A percentile compares a stretch with the other conserved stretches of the same genome.
Evolutionary conservation across 2,888 invertebrate genomes (phyloP).

Genomic region (Athalia circularis): DNA sequence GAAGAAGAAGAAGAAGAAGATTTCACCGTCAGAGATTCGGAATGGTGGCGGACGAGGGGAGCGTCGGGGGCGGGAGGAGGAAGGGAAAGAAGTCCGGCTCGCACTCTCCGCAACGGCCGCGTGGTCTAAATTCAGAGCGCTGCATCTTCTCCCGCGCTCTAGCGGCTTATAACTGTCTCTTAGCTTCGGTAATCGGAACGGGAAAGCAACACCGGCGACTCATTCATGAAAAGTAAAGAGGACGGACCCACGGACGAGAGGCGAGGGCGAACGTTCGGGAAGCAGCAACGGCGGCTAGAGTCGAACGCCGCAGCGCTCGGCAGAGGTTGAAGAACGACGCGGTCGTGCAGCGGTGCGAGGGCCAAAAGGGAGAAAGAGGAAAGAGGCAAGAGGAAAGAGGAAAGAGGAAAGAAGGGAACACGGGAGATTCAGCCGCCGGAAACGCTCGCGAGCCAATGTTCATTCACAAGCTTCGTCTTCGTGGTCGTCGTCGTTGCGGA

Average conservation of each 20-base stretch:
- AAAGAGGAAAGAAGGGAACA: conserved; percentile 29
- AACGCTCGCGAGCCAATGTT: conserved; percentile 72
- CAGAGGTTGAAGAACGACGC: conserved; percentile 46
- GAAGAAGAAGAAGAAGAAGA: conserved; percentile 44
- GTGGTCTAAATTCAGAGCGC: conserved; percentile 41
- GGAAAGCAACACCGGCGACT: conserved; percentile 54
- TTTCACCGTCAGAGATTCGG: conserved; percentile 40
- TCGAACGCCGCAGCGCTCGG: not conserved
- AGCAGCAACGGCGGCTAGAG: conserved; percentile 33
- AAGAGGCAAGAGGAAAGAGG: conserved; percentile 33
- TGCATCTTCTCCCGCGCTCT: conserved; percentile 29
- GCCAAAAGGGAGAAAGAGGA: conserved; percentile 50
- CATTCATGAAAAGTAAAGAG: conserved; percentile 70
- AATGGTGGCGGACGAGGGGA: not conserved
- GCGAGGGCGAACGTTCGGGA: conserved; percentile 44
- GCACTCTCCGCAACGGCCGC: not conserved
- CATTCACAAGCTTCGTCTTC: conserved; percentile 69
- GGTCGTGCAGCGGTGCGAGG: conserved; percentile 49
- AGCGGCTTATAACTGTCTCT: conserved; percentile 61
- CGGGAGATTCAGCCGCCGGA: conserved; percentile 66
- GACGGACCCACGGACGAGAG: conserved; percentile 46
- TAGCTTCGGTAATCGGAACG: conserved; percentile 46
- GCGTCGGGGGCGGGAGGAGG: conserved; percentile 54
- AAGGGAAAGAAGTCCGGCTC: conserved; percentile 50
- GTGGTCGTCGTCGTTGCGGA: conserved; percentile 55